Percentiles rank a stretch among this genome's conserved stretches.
These are phyloP conservation scores for Limosa lapponica DNA, from an alignment of 2,797 vertebrate species.

Conservation along the genomic window DNA sequence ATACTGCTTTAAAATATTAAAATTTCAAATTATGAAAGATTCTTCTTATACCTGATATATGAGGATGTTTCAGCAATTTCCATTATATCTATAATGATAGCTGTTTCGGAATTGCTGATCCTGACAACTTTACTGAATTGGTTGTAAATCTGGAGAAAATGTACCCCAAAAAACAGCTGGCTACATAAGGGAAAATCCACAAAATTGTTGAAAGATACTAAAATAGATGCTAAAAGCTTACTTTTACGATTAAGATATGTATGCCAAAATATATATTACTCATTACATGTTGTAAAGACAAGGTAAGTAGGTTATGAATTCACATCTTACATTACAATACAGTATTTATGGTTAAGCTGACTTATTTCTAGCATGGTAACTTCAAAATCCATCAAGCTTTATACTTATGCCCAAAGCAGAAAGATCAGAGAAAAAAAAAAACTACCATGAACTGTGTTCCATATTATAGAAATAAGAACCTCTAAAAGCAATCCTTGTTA, in stretches of 20 bases:
- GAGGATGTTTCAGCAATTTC: not conserved
- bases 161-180: conserved; percentile 3
- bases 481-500: not conserved
- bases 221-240: not conserved
- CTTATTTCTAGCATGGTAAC: not conserved
- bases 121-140: not conserved
- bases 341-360: not conserved
- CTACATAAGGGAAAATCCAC: not conserved
- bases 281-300: not conserved
- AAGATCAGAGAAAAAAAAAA: not conserved
- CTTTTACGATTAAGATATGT: not conserved
- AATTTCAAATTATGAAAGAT: not conserved
- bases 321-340: not conserved
- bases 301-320: conserved; percentile 21
- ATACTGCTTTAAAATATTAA: conserved; percentile 40
- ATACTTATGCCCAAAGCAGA: not conserved
- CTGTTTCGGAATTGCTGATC: not conserved
- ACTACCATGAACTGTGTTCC: not conserved
- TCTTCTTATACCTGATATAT: not conserved
- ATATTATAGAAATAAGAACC: not conserved
- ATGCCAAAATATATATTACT: not conserved
- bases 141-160: conserved; percentile 10
- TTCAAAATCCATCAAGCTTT: not conserved
- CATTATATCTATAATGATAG: not conserved
- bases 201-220: not conserved